Base-by-base conservation (phyloP, 2,113 vertebrate genomes). In the Mobula hypostoma region DNA sequence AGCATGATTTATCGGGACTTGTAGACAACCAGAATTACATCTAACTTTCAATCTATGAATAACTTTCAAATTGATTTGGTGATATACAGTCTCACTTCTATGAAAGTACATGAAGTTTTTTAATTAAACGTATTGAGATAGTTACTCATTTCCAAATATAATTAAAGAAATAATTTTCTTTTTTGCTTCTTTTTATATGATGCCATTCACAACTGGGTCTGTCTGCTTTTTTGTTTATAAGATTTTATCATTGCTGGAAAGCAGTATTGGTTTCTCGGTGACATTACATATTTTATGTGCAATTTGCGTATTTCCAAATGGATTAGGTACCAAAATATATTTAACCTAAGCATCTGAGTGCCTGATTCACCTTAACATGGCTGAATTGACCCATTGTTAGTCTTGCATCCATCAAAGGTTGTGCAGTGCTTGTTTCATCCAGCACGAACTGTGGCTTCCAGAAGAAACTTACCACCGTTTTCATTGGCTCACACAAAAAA, bases 201-300 rank as follows among this genome's bases (percentile, higher is more conserved):
- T 88, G 85, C 61, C 63, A 61, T 14, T 63, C 63, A 63, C 63
- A 66, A 17, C 29, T 88, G 12, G 29, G 85, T n/a, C 58, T 88
- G 85, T 66, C 58, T 88, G 85, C 85, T 88, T 88, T 48, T 87
- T 27, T 88, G 85, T 88, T 88, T 61, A 66, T 61, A n/a, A 88
- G 58, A 66, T 88, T 87, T 87, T 87, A 61, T 87, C 83, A 87
- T 63, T 61, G 58, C 61, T 88, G 29, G 61, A 61, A 66, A 88
- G 58, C 58, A 40, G n/a, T 58, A 88, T 88, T 88, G 48, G 63
- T 88, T 85, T 61, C 82, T 61, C 24, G 48, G 48, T 48, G 48
- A 48, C 3, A 4, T 74, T 74, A 19, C 72, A 74, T 19, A 74
- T 74, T 27, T 24, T 74, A 74, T 70, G 68, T 70, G 68, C 68